These are phyloP conservation scores for Zaprionus bogoriensis DNA, from an alignment of 2,888 invertebrate species.

Conservation along the genomic window DNA sequence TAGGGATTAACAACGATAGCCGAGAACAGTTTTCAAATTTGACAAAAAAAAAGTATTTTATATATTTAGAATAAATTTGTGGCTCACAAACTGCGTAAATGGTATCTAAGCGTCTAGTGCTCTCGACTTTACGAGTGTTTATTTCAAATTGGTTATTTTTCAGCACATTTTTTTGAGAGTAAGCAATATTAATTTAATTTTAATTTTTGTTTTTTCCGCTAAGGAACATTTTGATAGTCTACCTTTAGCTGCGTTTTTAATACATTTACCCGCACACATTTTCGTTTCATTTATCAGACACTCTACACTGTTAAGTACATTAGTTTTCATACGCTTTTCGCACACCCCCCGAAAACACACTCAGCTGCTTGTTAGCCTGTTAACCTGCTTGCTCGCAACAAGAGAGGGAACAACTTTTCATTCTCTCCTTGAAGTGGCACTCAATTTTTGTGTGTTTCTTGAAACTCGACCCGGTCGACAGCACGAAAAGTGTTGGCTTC, in stretches of 20 bases:
- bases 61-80: too few species aligned
- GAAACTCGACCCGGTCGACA: neutral
- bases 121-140: too few species aligned
- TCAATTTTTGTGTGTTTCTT: conserved; percentile 30
- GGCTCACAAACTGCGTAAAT: too few species aligned
- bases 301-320: neutral
- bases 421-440: conserved; percentile 42
- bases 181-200: too few species aligned
- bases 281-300: neutral
- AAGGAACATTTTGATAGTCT: neutral
- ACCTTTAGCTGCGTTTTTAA: neutral
- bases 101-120: too few species aligned
- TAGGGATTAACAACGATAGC: too few species aligned
- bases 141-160: too few species aligned
- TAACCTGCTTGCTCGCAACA: conserved; percentile 58
- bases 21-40: too few species aligned
- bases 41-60: too few species aligned
- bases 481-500: neutral
- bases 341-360: conserved; percentile 5
- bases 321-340: neutral
- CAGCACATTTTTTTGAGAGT: too few species aligned
- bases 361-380: conserved; percentile 67
- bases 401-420: conserved; percentile 7
- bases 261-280: neutral
- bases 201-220: neutral